These are phyloP conservation scores for Asarcornis scutulata DNA, from an alignment of 2,113 vertebrate genomes.

Conservation along the genomic window DNA sequence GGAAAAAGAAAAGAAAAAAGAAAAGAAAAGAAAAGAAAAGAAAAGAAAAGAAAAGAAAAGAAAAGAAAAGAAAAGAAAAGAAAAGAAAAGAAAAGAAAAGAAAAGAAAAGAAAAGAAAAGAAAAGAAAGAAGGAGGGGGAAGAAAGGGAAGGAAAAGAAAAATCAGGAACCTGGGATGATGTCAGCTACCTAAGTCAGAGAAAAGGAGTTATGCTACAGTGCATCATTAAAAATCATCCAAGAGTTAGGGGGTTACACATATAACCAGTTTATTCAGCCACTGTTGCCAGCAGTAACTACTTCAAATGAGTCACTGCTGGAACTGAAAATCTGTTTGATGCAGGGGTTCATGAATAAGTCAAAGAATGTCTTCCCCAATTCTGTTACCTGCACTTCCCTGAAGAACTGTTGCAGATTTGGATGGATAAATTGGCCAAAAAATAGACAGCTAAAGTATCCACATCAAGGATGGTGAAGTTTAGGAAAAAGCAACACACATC, in stretches of 20 bases:
- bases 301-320: constrained; percentile 36
- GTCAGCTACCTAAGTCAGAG: constrained; percentile 1
- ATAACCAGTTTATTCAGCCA: background rate
- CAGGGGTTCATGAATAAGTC: constrained; percentile 21
- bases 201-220: constrained; percentile 2
- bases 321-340: constrained; percentile 9
- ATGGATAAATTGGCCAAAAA: background rate
- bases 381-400: background rate
- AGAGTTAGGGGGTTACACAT: background rate
- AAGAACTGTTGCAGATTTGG: background rate
- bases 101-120: no score
- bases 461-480: background rate
- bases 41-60: no score
- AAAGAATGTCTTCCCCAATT: background rate
- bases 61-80: no score
- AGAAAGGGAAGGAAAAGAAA: background rate
- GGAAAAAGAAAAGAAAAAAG: no score
- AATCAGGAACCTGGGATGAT: background rate
- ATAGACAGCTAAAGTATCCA: background rate
- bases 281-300: constrained; percentile 4
- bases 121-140: background rate
- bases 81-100: no score
- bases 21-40: no score
- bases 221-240: background rate
- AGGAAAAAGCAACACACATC: background rate